Conservation (phyloP, 2,888 invertebrate species). For the Drosophila histrio region DNA sequence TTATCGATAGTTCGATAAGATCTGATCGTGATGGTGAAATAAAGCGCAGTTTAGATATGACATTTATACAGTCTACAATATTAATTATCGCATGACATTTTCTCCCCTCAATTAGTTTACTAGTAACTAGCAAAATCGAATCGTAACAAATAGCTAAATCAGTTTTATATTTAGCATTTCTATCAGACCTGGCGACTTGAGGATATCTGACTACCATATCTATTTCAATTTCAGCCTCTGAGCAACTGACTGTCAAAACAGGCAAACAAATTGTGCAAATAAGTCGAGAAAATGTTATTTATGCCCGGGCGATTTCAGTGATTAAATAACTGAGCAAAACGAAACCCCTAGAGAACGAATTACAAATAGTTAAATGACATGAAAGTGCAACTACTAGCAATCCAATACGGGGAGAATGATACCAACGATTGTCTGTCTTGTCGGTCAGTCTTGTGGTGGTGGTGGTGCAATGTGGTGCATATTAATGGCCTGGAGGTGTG, state of each 20-base stretch:
- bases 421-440: background rate
- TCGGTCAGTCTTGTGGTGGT: background rate
- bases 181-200: background rate
- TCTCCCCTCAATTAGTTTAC: background rate
- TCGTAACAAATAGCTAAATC: background rate
- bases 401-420: background rate
- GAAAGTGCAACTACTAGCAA: slow-evolving; percentile 38
- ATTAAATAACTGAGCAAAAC: slow-evolving; percentile 66
- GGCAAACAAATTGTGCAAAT: slow-evolving; percentile 81
- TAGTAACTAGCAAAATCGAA: background rate
- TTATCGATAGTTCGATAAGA: too few relatives aligned
- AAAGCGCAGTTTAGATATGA: too few relatives aligned
- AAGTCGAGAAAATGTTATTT: slow-evolving; percentile 75
- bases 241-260: slow-evolving; percentile 71
- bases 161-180: background rate
- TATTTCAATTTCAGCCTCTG: slow-evolving; percentile 55
- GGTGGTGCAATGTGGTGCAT: slow-evolving; percentile 25
- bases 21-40: too few relatives aligned
- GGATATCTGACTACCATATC: slow-evolving; percentile 44
- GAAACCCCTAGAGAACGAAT: slow-evolving; percentile 40
- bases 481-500: slow-evolving; percentile 81
- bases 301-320: slow-evolving; percentile 60
- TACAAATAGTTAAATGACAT: slow-evolving; percentile 62
- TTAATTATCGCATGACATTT: background rate
- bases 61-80: too few relatives aligned